Conservation (phyloP, 2,888 invertebrate species). For the Diploptera punctata region DNA sequence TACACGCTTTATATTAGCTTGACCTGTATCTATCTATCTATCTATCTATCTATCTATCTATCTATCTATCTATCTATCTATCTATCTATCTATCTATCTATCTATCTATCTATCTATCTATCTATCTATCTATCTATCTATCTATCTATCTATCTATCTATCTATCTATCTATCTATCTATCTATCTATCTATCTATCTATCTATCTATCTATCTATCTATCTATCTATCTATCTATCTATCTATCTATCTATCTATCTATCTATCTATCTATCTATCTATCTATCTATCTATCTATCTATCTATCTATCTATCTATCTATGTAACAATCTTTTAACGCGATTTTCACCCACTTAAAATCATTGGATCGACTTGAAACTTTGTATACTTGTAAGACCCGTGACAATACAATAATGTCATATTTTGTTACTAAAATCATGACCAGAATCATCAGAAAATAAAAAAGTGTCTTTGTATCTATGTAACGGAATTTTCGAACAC, state of each 20-base stretch:
- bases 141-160: not conserved
- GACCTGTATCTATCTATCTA: too few species aligned
- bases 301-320: not conserved
- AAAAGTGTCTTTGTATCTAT: too few species aligned
- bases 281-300: not conserved
- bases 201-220: not conserved
- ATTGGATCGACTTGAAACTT: too few species aligned
- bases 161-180: not conserved
- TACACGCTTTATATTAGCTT: too few species aligned
- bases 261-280: not conserved
- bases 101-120: not conserved
- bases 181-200: not conserved
- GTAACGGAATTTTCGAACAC: too few species aligned
- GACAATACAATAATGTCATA: too few species aligned
- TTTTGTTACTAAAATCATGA: too few species aligned
- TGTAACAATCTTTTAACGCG: not conserved
- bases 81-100: not conserved
- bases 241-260: not conserved
- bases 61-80: not conserved
- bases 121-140: not conserved
- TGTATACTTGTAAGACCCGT: too few species aligned
- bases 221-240: not conserved
- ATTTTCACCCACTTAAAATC: too few species aligned
- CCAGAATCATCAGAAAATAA: too few species aligned
- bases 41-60: not conserved